Percentiles rank a stretch among this genome's conserved stretches.
Evolutionary conservation across 2,888 invertebrate genomes (phyloP).

Genomic region (Monopis laevigella): DNA sequence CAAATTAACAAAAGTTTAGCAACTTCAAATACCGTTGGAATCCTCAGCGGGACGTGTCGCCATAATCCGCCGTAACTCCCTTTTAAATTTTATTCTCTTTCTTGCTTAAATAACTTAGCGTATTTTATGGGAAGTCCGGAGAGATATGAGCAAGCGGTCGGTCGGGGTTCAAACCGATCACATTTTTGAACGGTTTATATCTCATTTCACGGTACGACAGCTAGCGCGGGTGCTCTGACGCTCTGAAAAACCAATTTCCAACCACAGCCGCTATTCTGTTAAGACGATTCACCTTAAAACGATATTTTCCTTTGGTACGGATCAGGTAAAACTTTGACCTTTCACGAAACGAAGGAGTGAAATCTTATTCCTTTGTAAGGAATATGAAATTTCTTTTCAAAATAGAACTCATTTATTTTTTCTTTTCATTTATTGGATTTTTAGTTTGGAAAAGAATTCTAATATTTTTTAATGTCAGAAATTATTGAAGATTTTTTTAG

Average conservation of each 20-base stretch:
- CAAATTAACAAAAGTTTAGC: conserved; percentile 3
- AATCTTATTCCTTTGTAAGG: no score
- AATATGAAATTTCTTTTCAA: no score
- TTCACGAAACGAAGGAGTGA: no score
- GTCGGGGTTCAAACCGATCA: conserved; percentile 32
- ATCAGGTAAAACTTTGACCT: no score
- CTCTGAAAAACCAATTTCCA: conserved; percentile 48
- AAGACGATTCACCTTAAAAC: conserved; percentile 41
- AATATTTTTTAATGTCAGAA: no score
- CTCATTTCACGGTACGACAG: conserved; percentile 54
- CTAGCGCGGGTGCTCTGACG: conserved; percentile 27
- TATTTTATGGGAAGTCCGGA: conserved; percentile 1
- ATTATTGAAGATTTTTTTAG: no score
- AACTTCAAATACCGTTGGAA: neutral
- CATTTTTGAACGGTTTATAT: conserved; percentile 54
- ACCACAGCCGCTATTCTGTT: conserved; percentile 33
- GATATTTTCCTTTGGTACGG: conserved; percentile 17
- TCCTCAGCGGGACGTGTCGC: neutral
- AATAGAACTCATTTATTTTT: no score
- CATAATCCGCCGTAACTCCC: neutral
- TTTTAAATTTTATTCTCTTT: neutral
- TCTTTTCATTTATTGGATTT: no score
- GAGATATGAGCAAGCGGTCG: conserved; percentile 4
- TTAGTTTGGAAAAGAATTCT: no score
- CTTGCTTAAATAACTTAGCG: neutral